These are phyloP conservation scores for Pristionchus fissidentatus DNA, from an alignment of 2,888 invertebrate genomes.

Conservation along the genomic window DNA sequence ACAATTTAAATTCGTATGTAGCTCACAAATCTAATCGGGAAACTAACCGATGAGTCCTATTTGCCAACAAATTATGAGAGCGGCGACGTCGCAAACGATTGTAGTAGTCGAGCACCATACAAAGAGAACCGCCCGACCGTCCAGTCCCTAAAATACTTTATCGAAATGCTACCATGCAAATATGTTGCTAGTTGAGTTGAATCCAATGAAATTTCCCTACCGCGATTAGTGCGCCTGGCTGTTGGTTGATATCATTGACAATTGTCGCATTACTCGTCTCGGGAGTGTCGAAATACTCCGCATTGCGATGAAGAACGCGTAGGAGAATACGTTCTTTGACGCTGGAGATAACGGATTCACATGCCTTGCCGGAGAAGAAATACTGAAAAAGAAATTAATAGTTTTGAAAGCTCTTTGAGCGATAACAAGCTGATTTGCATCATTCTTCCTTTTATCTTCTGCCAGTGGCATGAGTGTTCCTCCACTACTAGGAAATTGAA, in stretches of 20 bases:
- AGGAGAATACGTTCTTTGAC: slow-evolving; percentile 6
- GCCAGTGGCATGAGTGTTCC: too few species aligned
- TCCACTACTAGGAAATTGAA: too few species aligned
- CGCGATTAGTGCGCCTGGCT: neutral
- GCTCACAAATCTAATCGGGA: neutral
- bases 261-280: slow-evolving; percentile 20
- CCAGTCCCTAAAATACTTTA: slow-evolving; percentile 55
- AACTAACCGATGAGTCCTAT: neutral
- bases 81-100: neutral
- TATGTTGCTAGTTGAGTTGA: neutral
- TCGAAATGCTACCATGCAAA: neutral
- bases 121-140: slow-evolving; percentile 59
- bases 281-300: slow-evolving; percentile 21
- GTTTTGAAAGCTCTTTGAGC: neutral
- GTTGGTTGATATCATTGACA: slow-evolving; percentile 12
- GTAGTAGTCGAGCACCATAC: slow-evolving; percentile 49
- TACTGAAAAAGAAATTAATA: neutral
- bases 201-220: neutral
- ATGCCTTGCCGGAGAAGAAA: neutral
- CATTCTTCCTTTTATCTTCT: too few species aligned
- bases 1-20: neutral
- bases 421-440: too few species aligned
- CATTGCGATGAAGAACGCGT: neutral
- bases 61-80: neutral
- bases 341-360: slow-evolving; percentile 9